Evolutionary conservation across 37 sponge, comb jelly and placozoan genomes (phyloP).

Genomic region (Oscarella lobularis): DNA sequence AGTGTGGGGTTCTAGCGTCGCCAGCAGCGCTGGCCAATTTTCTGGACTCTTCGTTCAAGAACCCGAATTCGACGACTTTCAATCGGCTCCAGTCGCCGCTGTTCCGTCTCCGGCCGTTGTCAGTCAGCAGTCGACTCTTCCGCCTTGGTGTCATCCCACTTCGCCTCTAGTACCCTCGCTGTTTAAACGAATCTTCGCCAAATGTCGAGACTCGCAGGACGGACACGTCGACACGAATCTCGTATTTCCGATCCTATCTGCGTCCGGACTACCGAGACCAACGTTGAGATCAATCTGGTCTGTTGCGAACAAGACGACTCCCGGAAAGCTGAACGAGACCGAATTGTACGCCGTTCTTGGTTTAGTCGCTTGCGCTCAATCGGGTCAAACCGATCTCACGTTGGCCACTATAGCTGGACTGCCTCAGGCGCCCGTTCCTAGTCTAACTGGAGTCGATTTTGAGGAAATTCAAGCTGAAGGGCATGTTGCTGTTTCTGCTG

Average conservation of each 20-base stretch:
- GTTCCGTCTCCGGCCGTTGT: not conserved
- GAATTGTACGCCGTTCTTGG: constrained; percentile 1
- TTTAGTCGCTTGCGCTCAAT: constrained; percentile 1
- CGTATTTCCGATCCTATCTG: not conserved
- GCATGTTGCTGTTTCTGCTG: no score
- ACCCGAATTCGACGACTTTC: not conserved
- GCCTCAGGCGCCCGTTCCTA: no score
- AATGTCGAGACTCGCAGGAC: not conserved
- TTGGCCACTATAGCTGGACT: not conserved
- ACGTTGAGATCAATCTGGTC: not conserved
- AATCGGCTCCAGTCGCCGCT: not conserved
- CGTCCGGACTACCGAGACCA: constrained; percentile 1
- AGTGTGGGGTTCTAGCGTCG: not conserved
- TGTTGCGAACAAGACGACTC: not conserved
- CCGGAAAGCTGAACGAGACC: constrained; percentile 2
- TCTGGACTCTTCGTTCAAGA: not conserved
- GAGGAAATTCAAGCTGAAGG: no score
- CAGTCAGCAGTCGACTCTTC: not conserved
- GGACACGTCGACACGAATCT: not conserved
- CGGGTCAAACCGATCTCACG: not conserved
- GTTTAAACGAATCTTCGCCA: not conserved
- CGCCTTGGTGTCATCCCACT: not conserved
- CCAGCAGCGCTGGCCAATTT: not conserved
- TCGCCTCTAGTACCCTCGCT: not conserved
- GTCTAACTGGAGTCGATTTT: no score